Evolutionary conservation across 2,888 invertebrate genomes (phyloP).

Genomic region (Tipula confusa): DNA sequence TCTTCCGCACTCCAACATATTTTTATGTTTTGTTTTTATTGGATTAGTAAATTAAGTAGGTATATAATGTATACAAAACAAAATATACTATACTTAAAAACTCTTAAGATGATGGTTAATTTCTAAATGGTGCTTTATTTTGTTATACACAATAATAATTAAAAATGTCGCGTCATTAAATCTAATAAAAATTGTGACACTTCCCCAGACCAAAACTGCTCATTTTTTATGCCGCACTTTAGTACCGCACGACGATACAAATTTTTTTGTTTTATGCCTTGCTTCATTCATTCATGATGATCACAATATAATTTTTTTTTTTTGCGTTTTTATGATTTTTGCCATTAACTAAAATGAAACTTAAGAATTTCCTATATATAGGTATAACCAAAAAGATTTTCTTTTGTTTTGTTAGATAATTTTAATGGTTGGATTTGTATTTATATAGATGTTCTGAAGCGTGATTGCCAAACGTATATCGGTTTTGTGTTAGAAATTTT

Average conservation of each 20-base stretch:
- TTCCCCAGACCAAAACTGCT: not conserved
- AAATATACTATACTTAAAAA: not conserved
- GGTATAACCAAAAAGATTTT: not conserved
- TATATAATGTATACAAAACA: not conserved
- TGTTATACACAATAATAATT: not conserved
- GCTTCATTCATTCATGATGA: not conserved
- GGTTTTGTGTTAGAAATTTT: no score
- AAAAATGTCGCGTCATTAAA: conserved; percentile 12
- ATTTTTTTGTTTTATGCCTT: no score
- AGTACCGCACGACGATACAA: not conserved
- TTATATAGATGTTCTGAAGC: not conserved
- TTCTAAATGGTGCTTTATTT: not conserved
- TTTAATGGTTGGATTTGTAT: not conserved
- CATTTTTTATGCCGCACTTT: not conserved
- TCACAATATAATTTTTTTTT: not conserved
- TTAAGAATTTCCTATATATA: not conserved
- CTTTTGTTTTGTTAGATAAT: not conserved
- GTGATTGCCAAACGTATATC: not conserved
- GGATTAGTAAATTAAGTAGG: no score
- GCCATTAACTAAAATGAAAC: not conserved
- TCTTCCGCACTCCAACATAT: not conserved
- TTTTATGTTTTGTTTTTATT: no score
- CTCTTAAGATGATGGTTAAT: not conserved
- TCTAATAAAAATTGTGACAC: not conserved
- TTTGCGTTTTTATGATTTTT: not conserved